Evolutionary conservation across 2,888 invertebrate species (phyloP), one percentile per base, ranked within the genome.

Genomic region (Itoplectis maculator): DNA sequence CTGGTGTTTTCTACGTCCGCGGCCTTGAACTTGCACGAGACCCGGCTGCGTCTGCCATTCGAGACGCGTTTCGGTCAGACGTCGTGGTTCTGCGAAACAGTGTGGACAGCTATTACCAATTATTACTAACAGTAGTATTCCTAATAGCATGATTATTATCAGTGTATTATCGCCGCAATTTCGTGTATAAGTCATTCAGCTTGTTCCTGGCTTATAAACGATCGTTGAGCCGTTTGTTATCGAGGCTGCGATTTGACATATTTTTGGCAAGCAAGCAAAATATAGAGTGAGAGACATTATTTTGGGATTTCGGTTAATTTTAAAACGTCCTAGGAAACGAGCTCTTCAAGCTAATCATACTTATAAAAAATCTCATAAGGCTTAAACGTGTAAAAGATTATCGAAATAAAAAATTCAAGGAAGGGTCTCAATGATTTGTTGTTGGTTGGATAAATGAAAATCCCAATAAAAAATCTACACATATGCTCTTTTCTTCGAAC

Each of bases 11-110:
- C 88, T 84, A 54, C 91, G 89, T n/a, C 90, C 91, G 4, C 90
- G 91, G 74, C 94, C 94, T 89, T 94, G 94, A 72, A 94, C 93
- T 87, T 93, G 93, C 11, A 94, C 91, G 85, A 93, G 93, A 13
- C 94, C 94, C 1, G 93, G 88, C 86, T 94, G 93, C 63, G 91
- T 92, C 85, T 95, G 94, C 96, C 95, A 95, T 93, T 96, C 94
- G 86, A 95, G 93, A 89, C 95, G 87, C 66, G 92, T 91, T 80
- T 92, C 92, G 54, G 89, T 90, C 77, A 90, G 83, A 29, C 92
- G 89, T 61, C 91, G 88, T 9, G 92, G 92, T 68, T 92, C 92
- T 92, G 84, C 23, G 75, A 83, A 20, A 13, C 56, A 37, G 9
- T 23, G 13, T 45, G 13, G 13, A 0, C n/a, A 1, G 23, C 20